Evolutionary conservation across 2,797 vertebrate species (phyloP).

Genomic region (Ptychobarbus kaznakovi): DNA sequence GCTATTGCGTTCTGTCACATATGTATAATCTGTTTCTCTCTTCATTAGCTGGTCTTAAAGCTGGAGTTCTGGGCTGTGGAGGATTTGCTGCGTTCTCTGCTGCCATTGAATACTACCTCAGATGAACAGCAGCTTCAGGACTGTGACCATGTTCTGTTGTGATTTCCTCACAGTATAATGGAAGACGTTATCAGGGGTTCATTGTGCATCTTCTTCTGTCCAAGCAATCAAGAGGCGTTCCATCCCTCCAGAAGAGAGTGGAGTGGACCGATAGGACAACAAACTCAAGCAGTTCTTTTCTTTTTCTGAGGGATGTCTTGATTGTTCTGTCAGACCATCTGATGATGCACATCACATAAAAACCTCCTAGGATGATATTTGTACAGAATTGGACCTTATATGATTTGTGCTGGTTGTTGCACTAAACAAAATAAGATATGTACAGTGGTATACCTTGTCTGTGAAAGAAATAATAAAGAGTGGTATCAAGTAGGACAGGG

Average conservation of each 20-base stretch:
- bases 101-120: slow-evolving; percentile 94
- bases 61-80: slow-evolving; percentile 91
- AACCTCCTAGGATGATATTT: neutral
- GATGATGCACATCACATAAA: neutral
- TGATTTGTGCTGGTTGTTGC: neutral
- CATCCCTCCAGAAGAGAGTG: slow-evolving; percentile 11
- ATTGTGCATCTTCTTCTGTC: slow-evolving; percentile 11
- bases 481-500: neutral
- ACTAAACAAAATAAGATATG: neutral
- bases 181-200: neutral
- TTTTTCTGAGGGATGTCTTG: neutral
- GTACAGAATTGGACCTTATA: neutral
- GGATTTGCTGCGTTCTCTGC: slow-evolving; percentile 97
- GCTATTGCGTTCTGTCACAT: too few species aligned
- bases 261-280: slow-evolving; percentile 21
- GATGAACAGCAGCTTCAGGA: slow-evolving; percentile 72
- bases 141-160: neutral
- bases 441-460: neutral
- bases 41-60: slow-evolving; percentile 89
- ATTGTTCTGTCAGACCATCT: neutral
- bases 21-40: neutral
- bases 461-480: slow-evolving; percentile 5
- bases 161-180: neutral
- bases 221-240: neutral
- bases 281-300: slow-evolving; percentile 7